Evolutionary conservation across 2,113 vertebrate species (phyloP), one percentile per base, ranked within the genome.

Genomic region (Coturnix japonica): DNA sequence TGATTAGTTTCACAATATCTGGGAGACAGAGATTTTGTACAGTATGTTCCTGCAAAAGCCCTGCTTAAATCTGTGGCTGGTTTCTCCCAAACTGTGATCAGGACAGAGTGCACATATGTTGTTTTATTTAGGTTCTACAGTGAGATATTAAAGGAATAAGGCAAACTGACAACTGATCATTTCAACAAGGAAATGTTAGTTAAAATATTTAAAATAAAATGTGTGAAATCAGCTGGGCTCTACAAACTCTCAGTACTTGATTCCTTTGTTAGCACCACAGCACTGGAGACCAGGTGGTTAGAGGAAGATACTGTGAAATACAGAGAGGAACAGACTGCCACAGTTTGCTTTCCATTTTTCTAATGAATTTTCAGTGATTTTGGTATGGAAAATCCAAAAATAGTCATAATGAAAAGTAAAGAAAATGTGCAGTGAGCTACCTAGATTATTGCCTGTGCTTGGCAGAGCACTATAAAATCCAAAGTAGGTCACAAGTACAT

Each of bases 1-100:
- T 88, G 7, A 4, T 86, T 91, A 83, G 75, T 97, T 98, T 96
- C 96, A 97, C 96, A 97, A 97, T 92, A 91, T 95, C 94, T 97
- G 81, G 53, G 73, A 94, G 91, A 96, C 92, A 41, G 73, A 93
- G 90, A 96, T 93, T 46, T 93, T 74, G 87, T 90, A 95, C 91
- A 83, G 37, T 47, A 17, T 43, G 90, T 97, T 96, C 78, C 87
- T 92, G 54, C 74, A 95, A 94, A 97, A 96, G n/a, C 31, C 89
- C 87, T 96, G 60, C 66, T 97, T 95, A 87, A 74, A 87, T 93
- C 90, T 78, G 57, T 60, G 33, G 15, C 43, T 43, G 74, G 10
- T 77, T 88, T 85, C 72, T 91, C 47, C 22, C 56, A 87, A 47
- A 51, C 69, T 74, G 21, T 86, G 51, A 47, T 47, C 33, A 83